Conservation (phyloP, 2,113 vertebrate genomes). For the Seriola quinqueradiata region DNA sequence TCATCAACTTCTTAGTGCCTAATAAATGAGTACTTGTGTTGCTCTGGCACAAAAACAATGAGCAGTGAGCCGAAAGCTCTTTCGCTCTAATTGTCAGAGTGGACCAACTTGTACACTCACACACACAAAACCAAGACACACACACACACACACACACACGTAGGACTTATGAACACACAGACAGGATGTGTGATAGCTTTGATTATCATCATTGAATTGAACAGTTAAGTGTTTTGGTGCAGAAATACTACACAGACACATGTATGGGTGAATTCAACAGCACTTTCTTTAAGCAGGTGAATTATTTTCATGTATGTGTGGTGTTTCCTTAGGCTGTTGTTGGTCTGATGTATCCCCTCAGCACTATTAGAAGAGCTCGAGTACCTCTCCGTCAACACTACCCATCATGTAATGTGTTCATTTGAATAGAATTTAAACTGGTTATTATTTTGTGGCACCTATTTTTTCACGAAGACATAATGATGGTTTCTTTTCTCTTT, state of each 20-base stretch:
- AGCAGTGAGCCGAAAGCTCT: slow-evolving; percentile 58
- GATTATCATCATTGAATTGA: background rate
- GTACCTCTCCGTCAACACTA: background rate
- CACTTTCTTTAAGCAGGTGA: background rate
- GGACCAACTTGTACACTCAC: slow-evolving; percentile 24
- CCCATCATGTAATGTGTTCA: background rate
- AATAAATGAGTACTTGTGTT: slow-evolving; percentile 49
- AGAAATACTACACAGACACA: background rate
- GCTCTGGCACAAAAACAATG: slow-evolving; percentile 35
- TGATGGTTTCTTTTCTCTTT: too few species aligned
- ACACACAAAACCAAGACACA: slow-evolving; percentile 11
- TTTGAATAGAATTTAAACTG: background rate
- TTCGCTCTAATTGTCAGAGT: slow-evolving; percentile 65
- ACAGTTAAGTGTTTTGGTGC: background rate
- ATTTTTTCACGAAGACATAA: background rate
- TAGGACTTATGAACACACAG: too few species aligned
- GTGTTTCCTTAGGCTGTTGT: background rate
- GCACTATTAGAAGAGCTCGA: background rate
- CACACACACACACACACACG: background rate
- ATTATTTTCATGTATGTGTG: background rate
- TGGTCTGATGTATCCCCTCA: background rate
- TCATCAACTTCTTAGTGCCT: background rate
- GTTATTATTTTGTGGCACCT: background rate
- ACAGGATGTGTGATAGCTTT: background rate
- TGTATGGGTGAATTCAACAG: background rate